These are phyloP conservation scores for Spodoptera picta DNA, from an alignment of 2,888 invertebrate genomes.

Conservation along the genomic window DNA sequence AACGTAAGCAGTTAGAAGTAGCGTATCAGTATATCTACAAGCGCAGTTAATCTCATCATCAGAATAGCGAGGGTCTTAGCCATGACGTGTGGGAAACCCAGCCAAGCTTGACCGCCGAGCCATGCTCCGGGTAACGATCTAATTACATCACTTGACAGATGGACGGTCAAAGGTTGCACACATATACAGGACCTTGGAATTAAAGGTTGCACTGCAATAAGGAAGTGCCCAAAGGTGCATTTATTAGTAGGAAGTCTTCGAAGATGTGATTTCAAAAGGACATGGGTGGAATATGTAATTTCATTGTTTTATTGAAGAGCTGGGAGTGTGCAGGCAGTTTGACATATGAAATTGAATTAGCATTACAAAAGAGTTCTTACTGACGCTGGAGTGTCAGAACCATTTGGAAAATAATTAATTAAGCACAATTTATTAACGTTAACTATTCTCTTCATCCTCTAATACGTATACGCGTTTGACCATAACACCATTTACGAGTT, in stretches of 20 bases:
- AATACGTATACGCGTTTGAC: too few relatives aligned
- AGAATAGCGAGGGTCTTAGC: slow-evolving; percentile 59
- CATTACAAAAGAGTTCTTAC: background rate
- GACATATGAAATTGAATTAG: slow-evolving; percentile 16
- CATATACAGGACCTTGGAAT: slow-evolving; percentile 51
- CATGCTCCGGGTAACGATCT: slow-evolving; percentile 73
- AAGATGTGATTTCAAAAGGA: slow-evolving; percentile 55
- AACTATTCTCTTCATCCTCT: too few relatives aligned
- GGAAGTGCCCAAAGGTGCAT: slow-evolving; percentile 54
- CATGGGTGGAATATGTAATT: slow-evolving; percentile 57
- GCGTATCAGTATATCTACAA: slow-evolving; percentile 57
- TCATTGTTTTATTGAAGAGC: slow-evolving; percentile 57
- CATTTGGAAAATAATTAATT: too few relatives aligned
- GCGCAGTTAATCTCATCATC: slow-evolving; percentile 65
- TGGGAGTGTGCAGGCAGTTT: slow-evolving; percentile 4
- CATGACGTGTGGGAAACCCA: slow-evolving; percentile 73
- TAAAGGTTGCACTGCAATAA: slow-evolving; percentile 57
- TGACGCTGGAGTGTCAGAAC: too few relatives aligned
- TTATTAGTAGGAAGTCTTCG: slow-evolving; percentile 51
- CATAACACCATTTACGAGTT: too few relatives aligned
- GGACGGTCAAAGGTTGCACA: slow-evolving; percentile 73
- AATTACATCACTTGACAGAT: slow-evolving; percentile 74
- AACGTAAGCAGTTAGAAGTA: slow-evolving; percentile 49
- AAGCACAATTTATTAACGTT: too few relatives aligned
- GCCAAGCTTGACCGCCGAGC: slow-evolving; percentile 70